Conservation (phyloP, 2,888 invertebrate species). For the Ochropleura leucogaster region DNA sequence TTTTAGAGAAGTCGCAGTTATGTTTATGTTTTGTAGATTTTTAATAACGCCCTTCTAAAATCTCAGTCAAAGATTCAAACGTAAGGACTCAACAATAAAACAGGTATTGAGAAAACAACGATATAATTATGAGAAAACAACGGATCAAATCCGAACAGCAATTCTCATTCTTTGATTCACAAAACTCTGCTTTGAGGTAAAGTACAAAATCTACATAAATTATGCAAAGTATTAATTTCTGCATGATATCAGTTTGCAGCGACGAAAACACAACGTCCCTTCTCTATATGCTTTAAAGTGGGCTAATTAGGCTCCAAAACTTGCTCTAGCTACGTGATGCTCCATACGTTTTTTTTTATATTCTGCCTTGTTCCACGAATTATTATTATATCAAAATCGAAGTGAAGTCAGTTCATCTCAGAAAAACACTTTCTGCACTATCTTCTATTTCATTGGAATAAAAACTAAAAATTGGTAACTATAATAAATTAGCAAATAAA, state of each 20-base stretch:
- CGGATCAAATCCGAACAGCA: neutral
- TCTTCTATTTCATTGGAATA: neutral
- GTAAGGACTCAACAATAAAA: neutral
- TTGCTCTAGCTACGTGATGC: slow-evolving; percentile 51
- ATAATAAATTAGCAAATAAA: no score
- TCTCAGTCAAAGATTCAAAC: neutral
- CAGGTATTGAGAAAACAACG: neutral
- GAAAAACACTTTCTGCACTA: neutral
- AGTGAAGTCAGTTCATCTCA: neutral
- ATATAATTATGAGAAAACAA: neutral
- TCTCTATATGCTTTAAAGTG: slow-evolving; percentile 38
- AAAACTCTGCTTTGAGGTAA: neutral
- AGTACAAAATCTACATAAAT: neutral
- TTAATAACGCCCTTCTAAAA: neutral
- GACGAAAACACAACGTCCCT: slow-evolving; percentile 20
- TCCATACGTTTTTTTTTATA: slow-evolving; percentile 61
- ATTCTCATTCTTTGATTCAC: slow-evolving; percentile 5
- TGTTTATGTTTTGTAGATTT: neutral
- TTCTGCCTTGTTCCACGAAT: neutral
- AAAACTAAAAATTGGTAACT: neutral
- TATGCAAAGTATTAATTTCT: slow-evolving; percentile 43
- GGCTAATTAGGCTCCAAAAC: slow-evolving; percentile 58
- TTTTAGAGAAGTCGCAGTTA: no score
- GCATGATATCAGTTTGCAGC: slow-evolving; percentile 24
- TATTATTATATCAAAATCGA: neutral